A percentile compares a stretch with the other conserved stretches of the same genome.
These are phyloP conservation scores for Drosophila greeni DNA, from an alignment of 2,888 invertebrate species.

Conservation along the genomic window DNA sequence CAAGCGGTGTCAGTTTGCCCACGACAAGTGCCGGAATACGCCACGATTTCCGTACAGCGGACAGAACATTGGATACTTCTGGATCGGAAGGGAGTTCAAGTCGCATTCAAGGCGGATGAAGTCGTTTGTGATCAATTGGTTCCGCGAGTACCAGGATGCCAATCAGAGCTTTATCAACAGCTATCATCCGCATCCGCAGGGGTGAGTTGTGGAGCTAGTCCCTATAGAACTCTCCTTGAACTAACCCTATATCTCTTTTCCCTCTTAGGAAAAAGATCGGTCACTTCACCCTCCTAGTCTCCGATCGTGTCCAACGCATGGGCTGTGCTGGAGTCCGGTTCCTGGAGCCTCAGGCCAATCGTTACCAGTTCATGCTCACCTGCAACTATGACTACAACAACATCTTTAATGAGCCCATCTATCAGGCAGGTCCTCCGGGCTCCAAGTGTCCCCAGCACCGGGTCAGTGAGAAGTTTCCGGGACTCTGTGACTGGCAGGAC, in stretches of 20 bases:
- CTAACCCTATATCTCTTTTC: background rate
- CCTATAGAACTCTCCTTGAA: too few species aligned
- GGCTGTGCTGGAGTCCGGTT: slow-evolving; percentile 76
- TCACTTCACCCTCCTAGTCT: slow-evolving; percentile 76
- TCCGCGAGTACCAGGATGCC: slow-evolving; percentile 74
- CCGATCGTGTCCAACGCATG: slow-evolving; percentile 75
- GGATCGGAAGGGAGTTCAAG: slow-evolving; percentile 75
- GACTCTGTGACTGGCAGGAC: slow-evolving; percentile 74
- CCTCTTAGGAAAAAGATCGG: slow-evolving; percentile 74
- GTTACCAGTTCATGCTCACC: slow-evolving; percentile 71
- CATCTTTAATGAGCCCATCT: slow-evolving; percentile 71
- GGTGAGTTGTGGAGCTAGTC: slow-evolving; percentile 29
- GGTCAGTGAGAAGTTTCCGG: slow-evolving; percentile 67
- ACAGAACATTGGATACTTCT: slow-evolving; percentile 77
- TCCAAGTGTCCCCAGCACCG: slow-evolving; percentile 67
- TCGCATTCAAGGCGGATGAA: slow-evolving; percentile 77
- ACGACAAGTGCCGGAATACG: slow-evolving; percentile 76
- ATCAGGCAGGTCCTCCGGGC: slow-evolving; percentile 68
- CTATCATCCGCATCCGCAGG: slow-evolving; percentile 70
- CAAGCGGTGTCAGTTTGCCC: slow-evolving; percentile 73
- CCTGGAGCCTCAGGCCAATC: slow-evolving; percentile 45
- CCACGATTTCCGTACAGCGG: slow-evolving; percentile 71
- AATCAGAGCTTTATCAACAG: slow-evolving; percentile 74
- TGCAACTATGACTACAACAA: slow-evolving; percentile 78
- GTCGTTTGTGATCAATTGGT: slow-evolving; percentile 76